phyloP scores from a whole-genome alignment of 2,888 invertebrate genomes.

The Pterobdella sp. region DNA sequence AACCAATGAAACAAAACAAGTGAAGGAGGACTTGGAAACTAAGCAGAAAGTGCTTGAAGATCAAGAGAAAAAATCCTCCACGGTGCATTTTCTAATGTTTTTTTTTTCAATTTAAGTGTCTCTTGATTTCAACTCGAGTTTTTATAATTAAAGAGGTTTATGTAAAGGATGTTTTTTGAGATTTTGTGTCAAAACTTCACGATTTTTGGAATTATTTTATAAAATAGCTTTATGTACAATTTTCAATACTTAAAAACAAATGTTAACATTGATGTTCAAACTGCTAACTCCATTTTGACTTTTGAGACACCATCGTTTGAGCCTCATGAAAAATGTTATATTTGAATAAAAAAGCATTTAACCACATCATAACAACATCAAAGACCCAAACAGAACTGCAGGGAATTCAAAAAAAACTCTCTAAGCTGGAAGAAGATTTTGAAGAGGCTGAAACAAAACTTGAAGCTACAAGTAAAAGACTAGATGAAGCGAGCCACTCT shows the following conservation, averaged over 20 bases:
- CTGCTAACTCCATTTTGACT: too few relatives aligned
- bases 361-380: constrained; percentile 4
- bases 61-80: constrained; percentile 19
- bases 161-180: too few relatives aligned
- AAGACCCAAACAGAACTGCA: constrained; percentile 23
- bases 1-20: constrained; percentile 11
- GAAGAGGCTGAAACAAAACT: constrained; percentile 16
- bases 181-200: too few relatives aligned
- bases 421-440: constrained; percentile 19
- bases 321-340: too few relatives aligned
- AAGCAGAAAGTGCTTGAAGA: constrained; percentile 18
- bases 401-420: constrained; percentile 14
- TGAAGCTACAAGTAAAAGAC: neutral
- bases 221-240: too few relatives aligned
- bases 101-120: neutral
- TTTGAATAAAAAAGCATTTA: neutral
- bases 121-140: neutral
- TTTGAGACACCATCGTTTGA: too few relatives aligned
- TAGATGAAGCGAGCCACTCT: constrained; percentile 1
- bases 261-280: too few relatives aligned
- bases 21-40: neutral
- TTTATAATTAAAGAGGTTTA: too few relatives aligned
- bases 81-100: constrained; percentile 2
- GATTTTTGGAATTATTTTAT: too few relatives aligned
- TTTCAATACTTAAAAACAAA: too few relatives aligned